Conservation (phyloP, 2,888 invertebrate species). For the Thereva nobilitata region DNA sequence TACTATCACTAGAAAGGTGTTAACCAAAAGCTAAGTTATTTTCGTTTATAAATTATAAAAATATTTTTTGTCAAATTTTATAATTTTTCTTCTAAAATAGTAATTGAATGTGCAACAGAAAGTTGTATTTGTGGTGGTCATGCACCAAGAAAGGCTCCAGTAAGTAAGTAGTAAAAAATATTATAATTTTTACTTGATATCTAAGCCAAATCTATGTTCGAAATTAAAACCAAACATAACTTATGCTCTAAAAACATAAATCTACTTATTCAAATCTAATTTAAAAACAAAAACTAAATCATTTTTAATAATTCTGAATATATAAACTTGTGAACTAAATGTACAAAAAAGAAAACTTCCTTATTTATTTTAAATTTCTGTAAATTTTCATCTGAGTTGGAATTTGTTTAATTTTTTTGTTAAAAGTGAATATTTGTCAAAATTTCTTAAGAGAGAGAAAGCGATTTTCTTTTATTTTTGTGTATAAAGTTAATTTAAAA, state of each 20-base stretch:
- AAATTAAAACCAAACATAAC: background rate
- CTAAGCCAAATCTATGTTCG: constrained; percentile 23
- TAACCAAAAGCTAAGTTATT: background rate
- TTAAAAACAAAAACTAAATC: background rate
- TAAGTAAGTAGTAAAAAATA: constrained; percentile 18
- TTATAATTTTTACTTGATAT: constrained; percentile 5
- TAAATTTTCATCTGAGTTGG: constrained; percentile 35
- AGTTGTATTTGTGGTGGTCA: constrained; percentile 10
- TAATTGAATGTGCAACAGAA: constrained; percentile 27
- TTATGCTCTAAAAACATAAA: background rate
- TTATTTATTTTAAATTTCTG: constrained; percentile 15
- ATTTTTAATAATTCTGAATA: background rate
- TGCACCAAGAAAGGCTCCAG: background rate
- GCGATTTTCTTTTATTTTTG: background rate
- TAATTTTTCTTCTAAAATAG: constrained; percentile 17
- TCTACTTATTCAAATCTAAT: constrained; percentile 1
- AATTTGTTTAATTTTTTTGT: constrained; percentile 24
- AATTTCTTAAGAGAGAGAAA: constrained; percentile 2
- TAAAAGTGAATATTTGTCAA: constrained; percentile 9
- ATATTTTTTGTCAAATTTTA: constrained; percentile 5
- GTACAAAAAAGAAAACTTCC: background rate
- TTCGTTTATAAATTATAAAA: constrained; percentile 1
- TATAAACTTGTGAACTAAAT: constrained; percentile 4
- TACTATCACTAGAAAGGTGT: no score
- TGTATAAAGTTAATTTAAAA: constrained; percentile 2